Percentiles rank a stretch among this genome's conserved stretches.
Evolutionary conservation across 2,888 invertebrate species (phyloP).

Genomic region (Ophraella communa): DNA sequence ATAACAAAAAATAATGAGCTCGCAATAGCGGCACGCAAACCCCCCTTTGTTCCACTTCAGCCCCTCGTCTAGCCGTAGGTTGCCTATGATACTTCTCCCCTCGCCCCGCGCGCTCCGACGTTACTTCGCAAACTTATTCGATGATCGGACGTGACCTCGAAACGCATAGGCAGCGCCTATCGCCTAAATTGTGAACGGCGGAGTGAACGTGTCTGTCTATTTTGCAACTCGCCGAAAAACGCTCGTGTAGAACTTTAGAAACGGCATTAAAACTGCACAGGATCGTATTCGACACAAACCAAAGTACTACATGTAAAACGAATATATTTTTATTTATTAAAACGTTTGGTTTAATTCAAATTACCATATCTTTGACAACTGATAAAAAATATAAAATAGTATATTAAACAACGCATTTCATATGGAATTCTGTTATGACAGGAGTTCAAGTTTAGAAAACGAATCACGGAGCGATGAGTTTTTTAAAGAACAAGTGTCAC

Average conservation of each 20-base stretch:
- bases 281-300: conserved; percentile 1
- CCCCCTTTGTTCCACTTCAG: conserved; percentile 18
- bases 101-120: conserved; percentile 8
- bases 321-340: too few relatives aligned
- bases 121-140: conserved; percentile 29
- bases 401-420: too few relatives aligned
- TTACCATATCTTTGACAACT: too few relatives aligned
- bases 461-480: too few relatives aligned
- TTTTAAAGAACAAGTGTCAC: too few relatives aligned
- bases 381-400: too few relatives aligned
- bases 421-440: too few relatives aligned
- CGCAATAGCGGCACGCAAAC: conserved; percentile 38
- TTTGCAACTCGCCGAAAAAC: conserved; percentile 36
- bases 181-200: conserved; percentile 40
- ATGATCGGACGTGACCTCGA: conserved; percentile 45
- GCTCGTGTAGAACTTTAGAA: conserved; percentile 32
- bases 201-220: conserved; percentile 31
- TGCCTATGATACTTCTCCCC: conserved; percentile 2
- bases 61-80: not conserved
- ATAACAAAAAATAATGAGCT: conserved; percentile 41
- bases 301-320: not conserved
- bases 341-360: too few relatives aligned
- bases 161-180: conserved; percentile 44
- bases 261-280: conserved; percentile 8
- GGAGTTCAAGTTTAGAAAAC: too few relatives aligned